Conservation (phyloP, 2,888 invertebrate species). For the Drosophila kanekoi region DNA sequence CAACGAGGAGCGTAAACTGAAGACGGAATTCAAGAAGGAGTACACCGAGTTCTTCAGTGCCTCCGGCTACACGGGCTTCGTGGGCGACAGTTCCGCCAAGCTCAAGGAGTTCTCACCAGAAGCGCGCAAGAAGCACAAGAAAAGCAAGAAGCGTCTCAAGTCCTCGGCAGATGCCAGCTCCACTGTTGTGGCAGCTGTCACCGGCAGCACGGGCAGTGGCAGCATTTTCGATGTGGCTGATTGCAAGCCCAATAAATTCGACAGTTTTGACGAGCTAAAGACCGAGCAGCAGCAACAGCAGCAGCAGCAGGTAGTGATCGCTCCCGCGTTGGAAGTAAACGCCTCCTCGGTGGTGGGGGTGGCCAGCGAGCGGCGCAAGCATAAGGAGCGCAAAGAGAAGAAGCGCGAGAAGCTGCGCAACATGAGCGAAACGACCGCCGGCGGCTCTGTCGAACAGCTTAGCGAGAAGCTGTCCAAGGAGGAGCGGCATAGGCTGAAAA, state of each 20-base stretch:
- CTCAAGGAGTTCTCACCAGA: constrained; percentile 85
- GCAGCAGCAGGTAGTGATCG: constrained; percentile 5
- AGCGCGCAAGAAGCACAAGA: constrained; percentile 92
- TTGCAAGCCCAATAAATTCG: constrained; percentile 83
- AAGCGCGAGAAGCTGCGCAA: constrained; percentile 83
- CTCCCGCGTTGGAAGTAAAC: constrained; percentile 9
- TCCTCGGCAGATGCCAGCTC: constrained; percentile 76
- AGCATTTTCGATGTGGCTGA: constrained; percentile 59
- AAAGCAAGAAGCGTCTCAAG: constrained; percentile 93
- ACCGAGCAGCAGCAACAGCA: constrained; percentile 74
- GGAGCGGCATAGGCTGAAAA: constrained; percentile 85
- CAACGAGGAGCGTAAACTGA: constrained; percentile 85
- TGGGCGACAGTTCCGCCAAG: constrained; percentile 49
- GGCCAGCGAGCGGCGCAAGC: constrained; percentile 82
- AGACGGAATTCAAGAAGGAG: constrained; percentile 82
- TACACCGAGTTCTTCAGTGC: constrained; percentile 70
- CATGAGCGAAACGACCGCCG: constrained; percentile 60
- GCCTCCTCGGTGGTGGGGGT: constrained; percentile 4
- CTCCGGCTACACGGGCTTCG: constrained; percentile 35
- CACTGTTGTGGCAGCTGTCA: not conserved
- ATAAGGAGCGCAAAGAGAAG: constrained; percentile 84
- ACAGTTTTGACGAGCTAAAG: constrained; percentile 86
- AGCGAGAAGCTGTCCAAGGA: constrained; percentile 83
- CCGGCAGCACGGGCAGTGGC: constrained; percentile 13
- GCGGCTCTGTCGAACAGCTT: constrained; percentile 61